Evolutionary conservation across 2,888 invertebrate species (phyloP).

Genomic region (Oscheius sp.): DNA sequence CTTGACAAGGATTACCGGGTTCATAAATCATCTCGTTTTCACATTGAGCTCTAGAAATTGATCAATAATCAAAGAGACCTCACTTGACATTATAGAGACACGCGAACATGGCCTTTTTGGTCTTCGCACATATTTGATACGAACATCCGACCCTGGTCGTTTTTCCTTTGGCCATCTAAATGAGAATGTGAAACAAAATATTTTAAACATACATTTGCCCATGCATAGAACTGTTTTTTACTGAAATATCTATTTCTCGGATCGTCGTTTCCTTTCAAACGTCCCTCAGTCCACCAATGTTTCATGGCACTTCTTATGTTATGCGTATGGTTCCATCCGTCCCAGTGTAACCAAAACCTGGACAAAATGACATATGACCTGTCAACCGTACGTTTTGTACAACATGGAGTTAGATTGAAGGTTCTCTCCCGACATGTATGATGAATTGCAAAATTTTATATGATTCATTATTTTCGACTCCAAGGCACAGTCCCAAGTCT

Average conservation of each 20-base stretch:
- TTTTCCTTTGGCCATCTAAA: slow-evolving; percentile 55
- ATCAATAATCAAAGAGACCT: not conserved
- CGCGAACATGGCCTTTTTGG: slow-evolving; percentile 41
- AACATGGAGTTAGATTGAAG: slow-evolving; percentile 45
- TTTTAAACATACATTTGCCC: slow-evolving; percentile 45
- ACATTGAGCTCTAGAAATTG: slow-evolving; percentile 40
- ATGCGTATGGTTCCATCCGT: slow-evolving; percentile 36
- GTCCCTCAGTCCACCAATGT: slow-evolving; percentile 50
- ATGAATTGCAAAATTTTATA: slow-evolving; percentile 35
- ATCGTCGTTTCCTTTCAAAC: slow-evolving; percentile 41
- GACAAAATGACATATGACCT: slow-evolving; percentile 16
- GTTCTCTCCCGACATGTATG: slow-evolving; percentile 39
- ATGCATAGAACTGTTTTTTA: slow-evolving; percentile 37
- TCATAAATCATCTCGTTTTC: slow-evolving; percentile 52
- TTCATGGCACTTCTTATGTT: slow-evolving; percentile 46
- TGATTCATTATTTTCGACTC: slow-evolving; percentile 38
- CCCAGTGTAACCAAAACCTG: slow-evolving; percentile 47
- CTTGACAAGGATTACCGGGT: slow-evolving; percentile 42
- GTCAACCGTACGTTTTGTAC: slow-evolving; percentile 38
- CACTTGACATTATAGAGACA: slow-evolving; percentile 51
- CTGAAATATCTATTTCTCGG: slow-evolving; percentile 42
- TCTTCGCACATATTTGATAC: slow-evolving; percentile 38
- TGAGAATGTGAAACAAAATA: not conserved
- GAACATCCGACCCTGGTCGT: slow-evolving; percentile 46
- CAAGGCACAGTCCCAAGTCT: slow-evolving; percentile 49